A percentile compares a stretch with the other conserved stretches of the same genome.
Conservation (phyloP, 2,888 invertebrate species). For the Sisyra nigra region DNA sequence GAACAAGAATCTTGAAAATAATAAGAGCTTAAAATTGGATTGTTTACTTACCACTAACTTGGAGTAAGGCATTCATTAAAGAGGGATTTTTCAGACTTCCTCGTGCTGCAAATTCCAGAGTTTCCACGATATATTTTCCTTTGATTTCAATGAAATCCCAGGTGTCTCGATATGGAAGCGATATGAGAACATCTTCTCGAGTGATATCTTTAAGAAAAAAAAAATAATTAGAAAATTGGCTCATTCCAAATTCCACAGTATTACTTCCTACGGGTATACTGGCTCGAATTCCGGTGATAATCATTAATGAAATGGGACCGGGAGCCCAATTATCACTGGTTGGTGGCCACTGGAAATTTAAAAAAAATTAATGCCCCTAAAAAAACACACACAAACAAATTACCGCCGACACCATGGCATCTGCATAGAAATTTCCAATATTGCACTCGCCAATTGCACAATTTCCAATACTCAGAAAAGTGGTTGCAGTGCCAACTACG, state of each 20-base stretch:
- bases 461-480: constrained; percentile 33
- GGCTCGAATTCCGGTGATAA: constrained; percentile 54
- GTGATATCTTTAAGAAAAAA: constrained; percentile 41
- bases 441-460: constrained; percentile 53
- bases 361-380: too few species aligned
- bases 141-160: constrained; percentile 51
- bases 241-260: constrained; percentile 9
- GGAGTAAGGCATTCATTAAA: constrained; percentile 34
- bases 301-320: constrained; percentile 47
- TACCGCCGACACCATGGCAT: constrained; percentile 50
- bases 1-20: too few species aligned
- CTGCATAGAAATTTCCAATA: constrained; percentile 55
- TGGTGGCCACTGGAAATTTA: too few species aligned
- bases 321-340: constrained; percentile 43
- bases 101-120: constrained; percentile 40
- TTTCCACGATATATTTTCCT: constrained; percentile 44
- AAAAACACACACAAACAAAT: too few species aligned
- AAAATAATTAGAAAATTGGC: not conserved
- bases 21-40: too few species aligned
- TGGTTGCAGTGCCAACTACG: constrained; percentile 37
- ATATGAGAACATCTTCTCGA: constrained; percentile 47
- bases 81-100: constrained; percentile 23
- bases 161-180: constrained; percentile 62
- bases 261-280: constrained; percentile 46
- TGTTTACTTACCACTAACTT: constrained; percentile 35